These are phyloP conservation scores for Sarotherodon lohbergeri DNA, from an alignment of 2,113 vertebrate species.

Conservation along the genomic window DNA sequence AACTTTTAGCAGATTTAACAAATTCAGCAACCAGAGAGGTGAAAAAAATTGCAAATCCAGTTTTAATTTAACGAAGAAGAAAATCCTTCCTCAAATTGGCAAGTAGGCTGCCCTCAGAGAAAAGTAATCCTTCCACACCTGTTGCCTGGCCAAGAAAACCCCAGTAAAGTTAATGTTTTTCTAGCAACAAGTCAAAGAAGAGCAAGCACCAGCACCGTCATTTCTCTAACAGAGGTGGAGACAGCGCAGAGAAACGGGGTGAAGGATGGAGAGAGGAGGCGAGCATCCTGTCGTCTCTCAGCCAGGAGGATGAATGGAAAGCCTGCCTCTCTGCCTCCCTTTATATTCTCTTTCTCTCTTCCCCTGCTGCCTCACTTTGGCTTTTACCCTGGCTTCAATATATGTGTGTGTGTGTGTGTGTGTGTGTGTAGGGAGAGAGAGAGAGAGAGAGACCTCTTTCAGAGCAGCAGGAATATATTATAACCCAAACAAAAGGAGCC, in stretches of 20 bases:
- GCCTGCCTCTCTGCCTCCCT: conserved; percentile 62
- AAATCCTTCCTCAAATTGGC: background rate
- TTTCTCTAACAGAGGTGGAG: background rate
- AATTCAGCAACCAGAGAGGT: background rate
- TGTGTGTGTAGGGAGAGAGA: background rate
- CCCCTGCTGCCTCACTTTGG: conserved; percentile 83
- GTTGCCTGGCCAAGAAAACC: background rate
- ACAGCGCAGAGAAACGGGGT: background rate
- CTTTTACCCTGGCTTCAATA: conserved; percentile 89
- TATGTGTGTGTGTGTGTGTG: background rate
- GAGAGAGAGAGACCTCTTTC: conserved; percentile 43
- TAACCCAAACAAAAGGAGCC: conserved; percentile 92
- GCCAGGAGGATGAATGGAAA: conserved; percentile 42
- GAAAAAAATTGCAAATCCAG: background rate
- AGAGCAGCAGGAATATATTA: conserved; percentile 97
- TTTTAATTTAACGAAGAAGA: background rate
- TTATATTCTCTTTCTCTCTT: conserved; percentile 67
- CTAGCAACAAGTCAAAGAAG: background rate
- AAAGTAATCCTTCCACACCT: conserved; percentile 1
- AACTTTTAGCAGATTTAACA: background rate
- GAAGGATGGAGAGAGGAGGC: conserved; percentile 7
- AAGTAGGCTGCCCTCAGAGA: background rate
- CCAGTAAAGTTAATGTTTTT: background rate
- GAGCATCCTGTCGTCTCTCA: conserved; percentile 28
- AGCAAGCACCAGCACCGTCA: fast-evolving